A percentile compares a stretch with the other conserved stretches of the same genome.
Evolutionary conservation across 2,888 invertebrate species (phyloP).

Genomic region (Kuschelorhynchus macadamiae): DNA sequence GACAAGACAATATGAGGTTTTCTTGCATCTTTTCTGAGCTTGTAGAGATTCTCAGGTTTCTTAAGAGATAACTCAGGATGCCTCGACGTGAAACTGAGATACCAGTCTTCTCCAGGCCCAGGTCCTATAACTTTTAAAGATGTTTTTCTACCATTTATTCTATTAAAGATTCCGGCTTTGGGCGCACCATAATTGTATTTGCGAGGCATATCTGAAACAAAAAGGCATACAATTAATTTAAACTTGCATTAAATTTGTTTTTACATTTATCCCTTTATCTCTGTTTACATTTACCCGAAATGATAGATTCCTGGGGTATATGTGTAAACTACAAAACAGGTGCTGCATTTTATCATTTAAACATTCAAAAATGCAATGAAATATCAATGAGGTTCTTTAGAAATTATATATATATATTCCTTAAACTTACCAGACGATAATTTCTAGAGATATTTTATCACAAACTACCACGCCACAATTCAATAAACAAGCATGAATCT

Average conservation of each 20-base stretch:
- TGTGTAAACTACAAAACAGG: constrained; percentile 7
- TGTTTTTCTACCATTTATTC: constrained; percentile 16
- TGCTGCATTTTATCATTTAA: no score
- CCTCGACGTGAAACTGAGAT: constrained; percentile 19
- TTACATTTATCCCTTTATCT: not conserved
- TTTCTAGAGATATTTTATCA: no score
- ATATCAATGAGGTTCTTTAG: no score
- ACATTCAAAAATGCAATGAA: no score
- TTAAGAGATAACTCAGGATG: constrained; percentile 50
- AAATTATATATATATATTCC: no score
- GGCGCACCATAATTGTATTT: constrained; percentile 11
- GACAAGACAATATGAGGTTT: constrained; percentile 53
- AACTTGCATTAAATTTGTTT: not conserved
- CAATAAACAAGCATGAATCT: no score
- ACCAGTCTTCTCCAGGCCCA: constrained; percentile 4
- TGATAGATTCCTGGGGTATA: constrained; percentile 3
- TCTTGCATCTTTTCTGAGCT: constrained; percentile 8
- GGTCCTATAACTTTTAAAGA: not conserved
- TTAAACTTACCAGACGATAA: no score
- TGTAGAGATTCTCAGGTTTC: constrained; percentile 49
- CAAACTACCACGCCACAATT: no score
- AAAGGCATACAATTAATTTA: constrained; percentile 3
- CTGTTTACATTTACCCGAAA: constrained; percentile 20
- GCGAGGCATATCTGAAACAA: constrained; percentile 13
- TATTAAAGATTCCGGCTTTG: constrained; percentile 6